Conservation (phyloP, 2,888 invertebrate species). For the Rotaria macrura region DNA sequence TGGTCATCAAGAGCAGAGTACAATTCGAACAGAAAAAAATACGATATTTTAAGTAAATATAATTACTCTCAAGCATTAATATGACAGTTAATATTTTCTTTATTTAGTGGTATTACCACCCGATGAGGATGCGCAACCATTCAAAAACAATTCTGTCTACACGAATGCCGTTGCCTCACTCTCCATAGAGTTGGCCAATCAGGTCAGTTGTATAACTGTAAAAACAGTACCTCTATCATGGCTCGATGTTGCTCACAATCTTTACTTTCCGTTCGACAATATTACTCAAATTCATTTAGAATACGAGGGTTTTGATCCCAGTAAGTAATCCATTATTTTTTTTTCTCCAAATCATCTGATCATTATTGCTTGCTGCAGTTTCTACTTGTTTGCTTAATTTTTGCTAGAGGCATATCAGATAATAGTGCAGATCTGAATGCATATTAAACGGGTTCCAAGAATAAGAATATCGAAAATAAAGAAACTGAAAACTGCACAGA, state of each 20-base stretch:
- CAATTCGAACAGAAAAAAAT: constrained; percentile 34
- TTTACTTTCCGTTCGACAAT: constrained; percentile 46
- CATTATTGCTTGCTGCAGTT: too few relatives aligned
- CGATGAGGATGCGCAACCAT: constrained; percentile 41
- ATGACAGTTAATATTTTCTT: background rate
- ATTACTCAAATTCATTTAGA: background rate
- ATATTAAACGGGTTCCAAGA: too few relatives aligned
- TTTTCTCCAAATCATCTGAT: too few relatives aligned
- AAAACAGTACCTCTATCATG: background rate
- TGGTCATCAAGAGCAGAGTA: constrained; percentile 36
- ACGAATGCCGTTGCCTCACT: constrained; percentile 42
- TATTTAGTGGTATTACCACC: constrained; percentile 41
- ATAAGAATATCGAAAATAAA: too few relatives aligned
- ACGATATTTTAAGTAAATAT: constrained; percentile 36
- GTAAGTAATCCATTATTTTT: too few relatives aligned
- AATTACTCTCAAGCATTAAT: too few relatives aligned
- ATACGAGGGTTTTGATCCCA: constrained; percentile 8
- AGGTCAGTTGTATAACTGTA: background rate
- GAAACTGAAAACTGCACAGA: too few relatives aligned
- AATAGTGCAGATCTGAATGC: too few relatives aligned
- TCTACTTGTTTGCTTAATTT: too few relatives aligned
- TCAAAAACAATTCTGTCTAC: constrained; percentile 44
- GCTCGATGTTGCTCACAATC: constrained; percentile 36
- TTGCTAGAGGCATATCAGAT: too few relatives aligned
- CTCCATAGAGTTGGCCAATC: constrained; percentile 34